Base-by-base conservation (phyloP, 2,888 invertebrate species). In the Gymnoscelis rufifasciata region DNA sequence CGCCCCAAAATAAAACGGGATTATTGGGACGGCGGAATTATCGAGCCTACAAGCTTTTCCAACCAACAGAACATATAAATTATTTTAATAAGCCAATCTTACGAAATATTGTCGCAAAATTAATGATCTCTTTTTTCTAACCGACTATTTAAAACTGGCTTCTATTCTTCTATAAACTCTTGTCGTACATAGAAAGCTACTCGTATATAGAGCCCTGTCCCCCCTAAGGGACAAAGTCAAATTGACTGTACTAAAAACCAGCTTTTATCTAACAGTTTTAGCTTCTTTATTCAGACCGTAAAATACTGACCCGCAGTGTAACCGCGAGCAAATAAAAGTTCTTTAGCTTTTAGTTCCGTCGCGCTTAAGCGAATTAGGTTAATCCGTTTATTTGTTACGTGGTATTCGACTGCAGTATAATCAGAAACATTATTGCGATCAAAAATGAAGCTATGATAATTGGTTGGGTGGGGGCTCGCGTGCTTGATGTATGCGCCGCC, bases 401-500 rank as follows among this genome's bases (percentile, higher is more conserved):
- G 27, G 31, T 33, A 44, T 44, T 50, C 38, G 29, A 50, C 43
- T 68, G 65, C 63, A 63, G 58, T 52, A 62, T 51, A 62, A 68
- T 64, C 58, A 64, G 65, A 62, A 60, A 52, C 60, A 66, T 74
- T 67, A 70, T 60, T 64, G 63, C 64, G 62, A 68, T 71, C 69
- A 74, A 79, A 77, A 74, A 69, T 68, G 69, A 70, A 70, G 71
- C 76, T 69, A 73, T 82, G 76, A 80, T 79, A 80, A 80, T 82
- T 79, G 77, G 70, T 51, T 56, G 49, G 50, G 56, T 51, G 56
- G 54, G n/a, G 61, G 68, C 73, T 86, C 75, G 87, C 87, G 83
- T 86, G 86, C 71, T 73, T 86, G 83, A 84, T 84, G 79, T 83
- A 83, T 83, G 83, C 83, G 83, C 81, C 86, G 83, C 83, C 86